Percentiles rank a stretch among this genome's conserved stretches.
phyloP scores from a whole-genome alignment of 2,113 vertebrate genomes.

The Gadus chalcogrammus region DNA sequence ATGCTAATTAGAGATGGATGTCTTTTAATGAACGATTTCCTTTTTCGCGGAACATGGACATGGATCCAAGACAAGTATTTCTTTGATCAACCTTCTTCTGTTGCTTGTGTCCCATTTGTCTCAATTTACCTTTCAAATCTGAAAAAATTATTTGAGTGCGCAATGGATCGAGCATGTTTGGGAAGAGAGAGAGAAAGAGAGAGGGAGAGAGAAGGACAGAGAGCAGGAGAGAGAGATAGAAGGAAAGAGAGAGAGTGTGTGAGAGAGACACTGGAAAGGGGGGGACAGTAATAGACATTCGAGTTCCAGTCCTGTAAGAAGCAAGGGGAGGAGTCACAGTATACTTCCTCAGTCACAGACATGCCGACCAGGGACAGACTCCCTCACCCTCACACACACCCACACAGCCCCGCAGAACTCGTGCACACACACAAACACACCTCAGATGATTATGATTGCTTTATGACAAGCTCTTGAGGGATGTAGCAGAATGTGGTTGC shows the following conservation, averaged over 20 bases:
- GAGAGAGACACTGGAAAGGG: slow-evolving; percentile 2
- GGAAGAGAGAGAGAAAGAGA: neutral
- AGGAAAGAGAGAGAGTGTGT: slow-evolving; percentile 9
- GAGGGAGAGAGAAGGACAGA: neutral
- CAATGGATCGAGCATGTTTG: too few relatives aligned
- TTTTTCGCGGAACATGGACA: too few relatives aligned
- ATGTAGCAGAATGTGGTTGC: too few relatives aligned
- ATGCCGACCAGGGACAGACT: slow-evolving; percentile 39
- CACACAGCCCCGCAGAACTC: neutral
- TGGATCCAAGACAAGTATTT: too few relatives aligned
- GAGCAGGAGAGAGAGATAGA: neutral
- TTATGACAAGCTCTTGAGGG: too few relatives aligned
- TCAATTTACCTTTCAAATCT: neutral
- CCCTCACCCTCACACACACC: neutral
- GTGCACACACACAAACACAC: neutral
- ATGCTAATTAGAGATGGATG: neutral
- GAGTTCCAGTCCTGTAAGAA: slow-evolving; percentile 28
- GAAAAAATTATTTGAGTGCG: neutral
- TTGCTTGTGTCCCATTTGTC: too few relatives aligned
- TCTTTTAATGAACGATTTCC: too few relatives aligned
- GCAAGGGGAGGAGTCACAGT: slow-evolving; percentile 59
- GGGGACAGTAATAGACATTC: slow-evolving; percentile 3
- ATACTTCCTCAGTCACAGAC: slow-evolving; percentile 52
- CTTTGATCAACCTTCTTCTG: too few relatives aligned
- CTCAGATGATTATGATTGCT: neutral